phyloP scores from a whole-genome alignment of 2,797 vertebrate genomes.

The Oryzias sinensis region DNA sequence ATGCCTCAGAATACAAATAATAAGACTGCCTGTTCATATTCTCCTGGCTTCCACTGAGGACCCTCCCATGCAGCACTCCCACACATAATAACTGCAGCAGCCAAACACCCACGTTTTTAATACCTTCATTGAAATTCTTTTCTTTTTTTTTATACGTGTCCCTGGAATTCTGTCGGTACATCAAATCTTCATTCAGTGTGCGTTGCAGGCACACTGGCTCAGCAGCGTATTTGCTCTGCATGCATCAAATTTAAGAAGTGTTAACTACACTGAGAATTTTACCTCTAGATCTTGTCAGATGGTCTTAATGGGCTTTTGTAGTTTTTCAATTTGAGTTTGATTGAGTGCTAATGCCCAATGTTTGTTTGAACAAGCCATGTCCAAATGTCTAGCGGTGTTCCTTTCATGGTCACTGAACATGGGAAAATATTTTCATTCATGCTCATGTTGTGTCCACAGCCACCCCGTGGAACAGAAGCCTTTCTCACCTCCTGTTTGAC shows the following conservation, averaged over 20 bases:
- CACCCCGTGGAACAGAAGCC: constrained; percentile 42
- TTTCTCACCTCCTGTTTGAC: constrained; percentile 41
- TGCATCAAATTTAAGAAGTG: constrained; percentile 13
- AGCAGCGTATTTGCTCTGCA: constrained; percentile 5
- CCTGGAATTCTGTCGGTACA: constrained; percentile 36
- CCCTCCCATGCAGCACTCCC: constrained; percentile 32
- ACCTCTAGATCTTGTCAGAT: constrained; percentile 5
- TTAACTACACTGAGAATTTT: constrained; percentile 1
- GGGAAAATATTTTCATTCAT: constrained; percentile 77
- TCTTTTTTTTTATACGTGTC: constrained; percentile 13
- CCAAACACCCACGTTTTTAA: constrained; percentile 10
- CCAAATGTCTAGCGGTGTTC: constrained; percentile 49
- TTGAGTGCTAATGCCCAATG: constrained; percentile 58
- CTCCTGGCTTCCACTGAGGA: constrained; percentile 19
- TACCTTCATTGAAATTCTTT: constrained; percentile 39
- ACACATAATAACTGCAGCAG: constrained; percentile 27
- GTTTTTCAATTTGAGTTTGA: constrained; percentile 48
- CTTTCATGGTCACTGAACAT: constrained; percentile 67
- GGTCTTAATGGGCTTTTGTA: neutral
- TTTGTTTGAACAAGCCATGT: constrained; percentile 70
- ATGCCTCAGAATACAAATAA: constrained; percentile 37
- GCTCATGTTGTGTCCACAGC: constrained; percentile 76
- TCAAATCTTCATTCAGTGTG: constrained; percentile 28
- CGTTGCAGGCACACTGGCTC: constrained; percentile 2
- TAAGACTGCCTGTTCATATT: constrained; percentile 12